A percentile compares a stretch with the other conserved stretches of the same genome.
phyloP scores from a whole-genome alignment of 2,888 invertebrate genomes.

The Andrena haemorrhoa region DNA sequence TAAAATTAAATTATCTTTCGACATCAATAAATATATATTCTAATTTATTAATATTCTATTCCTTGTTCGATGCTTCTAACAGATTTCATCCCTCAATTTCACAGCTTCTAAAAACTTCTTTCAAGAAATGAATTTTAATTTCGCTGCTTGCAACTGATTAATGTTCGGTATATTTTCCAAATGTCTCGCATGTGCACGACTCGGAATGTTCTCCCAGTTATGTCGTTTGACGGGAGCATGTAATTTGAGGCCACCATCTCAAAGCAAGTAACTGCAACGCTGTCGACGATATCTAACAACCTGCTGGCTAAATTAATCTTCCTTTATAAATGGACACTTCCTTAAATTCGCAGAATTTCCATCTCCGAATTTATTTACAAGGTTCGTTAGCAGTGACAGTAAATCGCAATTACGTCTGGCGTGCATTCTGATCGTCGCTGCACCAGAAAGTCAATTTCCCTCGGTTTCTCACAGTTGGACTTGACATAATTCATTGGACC shows the following conservation, averaged over 20 bases:
- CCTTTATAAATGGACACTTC: slow-evolving; percentile 27
- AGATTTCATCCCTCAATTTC: background rate
- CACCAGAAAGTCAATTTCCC: slow-evolving; percentile 26
- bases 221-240: background rate
- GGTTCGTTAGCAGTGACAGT: slow-evolving; percentile 59
- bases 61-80: too few species aligned
- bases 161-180: background rate
- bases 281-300: slow-evolving; percentile 25
- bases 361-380: slow-evolving; percentile 59
- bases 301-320: slow-evolving; percentile 44
- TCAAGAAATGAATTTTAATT: background rate
- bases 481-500: slow-evolving; percentile 10
- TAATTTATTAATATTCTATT: too few species aligned
- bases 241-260: slow-evolving; percentile 19
- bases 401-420: slow-evolving; percentile 76
- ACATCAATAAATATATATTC: too few species aligned
- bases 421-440: slow-evolving; percentile 57
- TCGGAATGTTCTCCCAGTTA: slow-evolving; percentile 12
- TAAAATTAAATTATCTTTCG: too few species aligned
- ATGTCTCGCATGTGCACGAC: background rate
- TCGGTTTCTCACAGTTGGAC: background rate
- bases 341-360: slow-evolving; percentile 38
- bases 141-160: background rate
- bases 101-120: background rate
- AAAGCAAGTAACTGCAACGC: slow-evolving; percentile 22